phyloP scores from a whole-genome alignment of 2,888 invertebrate species.

The Quadroppia sp. region DNA sequence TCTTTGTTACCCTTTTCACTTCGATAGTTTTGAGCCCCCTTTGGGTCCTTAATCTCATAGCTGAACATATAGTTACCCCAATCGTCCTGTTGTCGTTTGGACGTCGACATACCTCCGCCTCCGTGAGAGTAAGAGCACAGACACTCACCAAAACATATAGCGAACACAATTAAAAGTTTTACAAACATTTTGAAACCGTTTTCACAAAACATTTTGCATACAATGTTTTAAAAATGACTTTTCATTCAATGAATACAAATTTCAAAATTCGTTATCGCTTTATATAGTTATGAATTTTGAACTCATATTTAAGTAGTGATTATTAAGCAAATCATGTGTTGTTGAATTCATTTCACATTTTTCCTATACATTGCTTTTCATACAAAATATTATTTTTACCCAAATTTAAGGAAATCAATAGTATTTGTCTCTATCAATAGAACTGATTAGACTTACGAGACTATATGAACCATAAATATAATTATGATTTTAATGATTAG shows the following conservation, averaged over 20 bases:
- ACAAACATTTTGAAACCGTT: background rate
- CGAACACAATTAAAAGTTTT: background rate
- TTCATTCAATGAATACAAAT: background rate
- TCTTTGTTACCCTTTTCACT: background rate
- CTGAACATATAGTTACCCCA: background rate
- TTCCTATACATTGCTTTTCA: background rate
- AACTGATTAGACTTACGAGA: background rate
- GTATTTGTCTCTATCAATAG: background rate
- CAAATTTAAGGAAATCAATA: background rate
- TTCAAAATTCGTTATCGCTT: background rate
- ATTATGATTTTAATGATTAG: background rate
- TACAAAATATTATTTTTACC: background rate
- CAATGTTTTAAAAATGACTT: too few relatives aligned
- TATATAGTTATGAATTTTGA: background rate
- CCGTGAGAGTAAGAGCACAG: background rate
- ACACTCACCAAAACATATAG: background rate
- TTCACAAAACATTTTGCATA: background rate
- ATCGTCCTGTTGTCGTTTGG: slow-evolving; percentile 1
- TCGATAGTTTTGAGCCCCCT: slow-evolving; percentile 3
- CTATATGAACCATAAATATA: background rate
- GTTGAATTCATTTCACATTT: background rate
- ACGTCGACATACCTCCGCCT: background rate
- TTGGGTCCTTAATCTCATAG: slow-evolving; percentile 9
- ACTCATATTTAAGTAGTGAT: background rate
- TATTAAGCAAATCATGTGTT: background rate